Evolutionary conservation across 1,140 invertebrate genomes (phyloP).

Genomic region (Solenopsis invicta): DNA sequence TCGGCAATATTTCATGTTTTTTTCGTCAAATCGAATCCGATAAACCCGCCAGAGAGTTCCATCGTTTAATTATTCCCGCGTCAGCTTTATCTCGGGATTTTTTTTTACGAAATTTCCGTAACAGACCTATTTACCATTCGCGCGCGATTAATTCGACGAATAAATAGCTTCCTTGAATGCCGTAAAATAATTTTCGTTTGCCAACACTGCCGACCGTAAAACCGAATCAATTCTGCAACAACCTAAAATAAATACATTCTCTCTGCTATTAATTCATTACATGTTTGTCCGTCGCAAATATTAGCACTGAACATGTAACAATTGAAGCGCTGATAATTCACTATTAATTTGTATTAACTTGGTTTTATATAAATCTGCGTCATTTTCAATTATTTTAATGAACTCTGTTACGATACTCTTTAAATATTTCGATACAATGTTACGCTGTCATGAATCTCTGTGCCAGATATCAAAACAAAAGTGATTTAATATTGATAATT

Average conservation of each 20-base stretch:
- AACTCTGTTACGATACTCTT: not conserved
- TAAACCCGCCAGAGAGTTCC: conserved; percentile 51
- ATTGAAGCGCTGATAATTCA: conserved; percentile 17
- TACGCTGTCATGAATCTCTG: not conserved
- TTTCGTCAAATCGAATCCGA: conserved; percentile 57
- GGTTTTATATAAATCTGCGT: not conserved
- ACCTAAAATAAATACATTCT: conserved; percentile 52
- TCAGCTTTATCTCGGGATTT: conserved; percentile 49
- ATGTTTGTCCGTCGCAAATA: conserved; percentile 51
- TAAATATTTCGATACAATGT: not conserved
- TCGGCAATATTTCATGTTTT: conserved; percentile 49
- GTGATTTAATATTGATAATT: not conserved
- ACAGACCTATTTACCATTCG: conserved; percentile 59
- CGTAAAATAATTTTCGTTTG: conserved; percentile 49
- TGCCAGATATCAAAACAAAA: not conserved
- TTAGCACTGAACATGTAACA: conserved; percentile 41
- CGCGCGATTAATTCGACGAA: conserved; percentile 56
- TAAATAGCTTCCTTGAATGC: conserved; percentile 57
- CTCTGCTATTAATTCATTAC: conserved; percentile 45
- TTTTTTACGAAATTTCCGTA: conserved; percentile 43
- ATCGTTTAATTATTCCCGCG: conserved; percentile 54
- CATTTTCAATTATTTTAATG: conserved; percentile 9
- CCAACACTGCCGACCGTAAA: conserved; percentile 40
- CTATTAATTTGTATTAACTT: conserved; percentile 35
- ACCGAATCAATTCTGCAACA: conserved; percentile 57